A percentile compares a stretch with the other conserved stretches of the same genome.
Evolutionary conservation across 2,797 vertebrate species (phyloP).

Genomic region (Dendrocincla tyrannina): DNA sequence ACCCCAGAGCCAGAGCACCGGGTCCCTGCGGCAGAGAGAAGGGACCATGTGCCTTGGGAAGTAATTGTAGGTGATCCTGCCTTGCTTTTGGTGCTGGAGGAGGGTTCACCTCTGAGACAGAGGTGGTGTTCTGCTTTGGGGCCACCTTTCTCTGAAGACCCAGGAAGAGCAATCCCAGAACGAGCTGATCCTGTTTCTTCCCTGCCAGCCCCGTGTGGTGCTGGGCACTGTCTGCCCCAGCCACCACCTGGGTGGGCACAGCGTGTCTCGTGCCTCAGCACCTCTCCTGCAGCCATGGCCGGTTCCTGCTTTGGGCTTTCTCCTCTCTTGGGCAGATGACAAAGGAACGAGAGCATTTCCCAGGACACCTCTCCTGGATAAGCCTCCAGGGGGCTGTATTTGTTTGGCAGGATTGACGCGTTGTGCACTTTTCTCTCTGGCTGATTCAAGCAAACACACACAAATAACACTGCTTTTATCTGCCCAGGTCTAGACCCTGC

Average conservation of each 20-base stretch:
- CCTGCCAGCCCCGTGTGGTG: background rate
- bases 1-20: fast-evolving
- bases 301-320: background rate
- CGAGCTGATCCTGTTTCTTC: background rate
- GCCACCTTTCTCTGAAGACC: background rate
- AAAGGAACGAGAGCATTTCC: background rate
- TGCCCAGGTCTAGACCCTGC: background rate
- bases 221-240: background rate
- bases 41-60: background rate
- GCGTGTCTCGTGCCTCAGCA: background rate
- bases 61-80: background rate
- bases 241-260: background rate
- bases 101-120: background rate
- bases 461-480: constrained; percentile 18
- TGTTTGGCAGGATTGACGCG: background rate
- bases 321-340: background rate
- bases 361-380: background rate
- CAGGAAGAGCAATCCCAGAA: background rate
- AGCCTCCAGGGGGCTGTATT: fast-evolving
- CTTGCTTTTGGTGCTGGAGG: background rate
- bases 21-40: fast-evolving
- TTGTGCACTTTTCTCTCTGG: background rate
- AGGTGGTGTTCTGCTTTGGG: background rate
- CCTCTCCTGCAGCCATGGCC: background rate
- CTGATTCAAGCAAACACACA: background rate